These are phyloP conservation scores for Chalcosyrphus nemorum DNA, from an alignment of 2,888 invertebrate genomes.

Conservation along the genomic window DNA sequence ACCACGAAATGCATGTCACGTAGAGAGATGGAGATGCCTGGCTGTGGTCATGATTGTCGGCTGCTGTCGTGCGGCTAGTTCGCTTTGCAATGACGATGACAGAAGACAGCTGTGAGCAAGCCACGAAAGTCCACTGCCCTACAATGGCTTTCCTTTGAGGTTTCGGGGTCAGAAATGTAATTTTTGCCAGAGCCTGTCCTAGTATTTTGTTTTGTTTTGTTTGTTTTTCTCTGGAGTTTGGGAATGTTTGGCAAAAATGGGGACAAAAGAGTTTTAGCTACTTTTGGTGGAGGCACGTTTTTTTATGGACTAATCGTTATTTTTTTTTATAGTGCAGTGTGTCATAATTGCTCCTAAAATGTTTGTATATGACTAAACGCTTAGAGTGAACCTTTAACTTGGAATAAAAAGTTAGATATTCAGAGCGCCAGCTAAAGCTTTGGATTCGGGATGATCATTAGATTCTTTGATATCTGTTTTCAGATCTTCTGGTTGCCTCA, in stretches of 20 bases:
- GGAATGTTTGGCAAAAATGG: constrained; percentile 1
- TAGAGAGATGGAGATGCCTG: constrained; percentile 32
- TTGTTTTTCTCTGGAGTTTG: background rate
- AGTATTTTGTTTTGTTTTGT: background rate
- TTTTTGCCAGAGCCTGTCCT: constrained; percentile 26
- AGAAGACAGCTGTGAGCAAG: constrained; percentile 21
- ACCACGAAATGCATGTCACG: constrained; percentile 69
- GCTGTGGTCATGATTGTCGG: constrained; percentile 64
- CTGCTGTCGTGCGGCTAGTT: constrained; percentile 26
- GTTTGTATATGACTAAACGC: too few species aligned
- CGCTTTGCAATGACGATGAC: constrained; percentile 38
- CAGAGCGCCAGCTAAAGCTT: too few species aligned
- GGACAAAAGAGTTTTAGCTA: background rate
- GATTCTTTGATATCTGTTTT: too few species aligned
- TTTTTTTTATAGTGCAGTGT: too few species aligned
- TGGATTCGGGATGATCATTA: too few species aligned
- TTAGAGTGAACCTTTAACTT: too few species aligned
- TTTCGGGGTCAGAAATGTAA: constrained; percentile 60
- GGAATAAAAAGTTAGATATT: too few species aligned
- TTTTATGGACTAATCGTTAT: too few species aligned
- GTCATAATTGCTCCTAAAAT: too few species aligned
- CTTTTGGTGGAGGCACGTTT: background rate
- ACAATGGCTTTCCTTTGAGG: constrained; percentile 63
- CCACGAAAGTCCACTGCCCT: constrained; percentile 37
- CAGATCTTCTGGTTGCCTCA: too few species aligned